Base-by-base conservation (phyloP, 2,113 vertebrate genomes). In the Daubentonia madagascariensis region DNA sequence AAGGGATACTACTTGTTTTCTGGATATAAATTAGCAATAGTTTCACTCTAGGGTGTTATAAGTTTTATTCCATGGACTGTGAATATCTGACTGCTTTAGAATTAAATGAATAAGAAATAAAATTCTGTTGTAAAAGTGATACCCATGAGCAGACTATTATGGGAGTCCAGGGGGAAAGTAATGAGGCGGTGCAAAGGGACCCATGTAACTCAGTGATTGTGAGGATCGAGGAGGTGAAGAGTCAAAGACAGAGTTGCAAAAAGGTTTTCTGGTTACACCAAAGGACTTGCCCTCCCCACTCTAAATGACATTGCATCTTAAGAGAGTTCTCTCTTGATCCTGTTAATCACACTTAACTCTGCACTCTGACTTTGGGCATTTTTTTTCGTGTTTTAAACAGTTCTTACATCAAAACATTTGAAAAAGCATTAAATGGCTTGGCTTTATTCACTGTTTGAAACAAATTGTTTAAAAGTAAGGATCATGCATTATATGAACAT, bases 31-130 rank as follows among this genome's bases (percentile, higher is more conserved):
- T 59, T 65, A 84, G 50, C 48, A 68, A 37, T 85, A 48, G n/a
- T 57, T 85, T 79, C 16, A 18, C 32, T 6, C 11, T 28, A 30
- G 6, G 11, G 37, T 37, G 17, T 97, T 16, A 13, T 3, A 16
- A 65, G 3, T n/a, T 59, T 75, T 83, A 22, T 80, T 85, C 68
- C 32, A 23, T 48, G 32, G 37, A 32, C 6, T 35, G 5, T 40
- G 57, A 92, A 28, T 37, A 65, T 87, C 32, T 72, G 37, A 61
- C 32, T 81, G 37, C 5, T 18, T 95, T 61, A 54, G 37, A 96
- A 8, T 94, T 93, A 43, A 52, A 5, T 20, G 80, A 96, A 52
- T 61, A 59, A 43, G 52, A 96, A 91, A 85, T 40, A 50, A 81
- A 89, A 54, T 85, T 96, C 54, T 48, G 20, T 57, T 84, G 35